Conservation (phyloP, 2,888 invertebrate genomes). For the Ommatoiulus sabulosus region DNA sequence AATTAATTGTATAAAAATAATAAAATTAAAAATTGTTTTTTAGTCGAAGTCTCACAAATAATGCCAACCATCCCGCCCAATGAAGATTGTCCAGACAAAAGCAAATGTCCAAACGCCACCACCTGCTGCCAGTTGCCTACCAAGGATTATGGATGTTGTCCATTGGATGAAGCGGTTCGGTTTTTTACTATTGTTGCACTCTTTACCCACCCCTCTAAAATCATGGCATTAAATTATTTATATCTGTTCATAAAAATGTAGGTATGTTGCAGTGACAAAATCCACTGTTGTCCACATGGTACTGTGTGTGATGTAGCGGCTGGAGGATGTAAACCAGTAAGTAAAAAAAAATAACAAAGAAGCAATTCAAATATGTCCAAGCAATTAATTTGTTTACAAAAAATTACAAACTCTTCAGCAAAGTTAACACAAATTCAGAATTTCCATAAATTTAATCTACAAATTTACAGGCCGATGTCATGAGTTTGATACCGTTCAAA, state of each 20-base stretch:
- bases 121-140: slow-evolving; percentile 53
- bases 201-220: background rate
- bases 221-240: background rate
- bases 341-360: slow-evolving; percentile 2
- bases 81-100: background rate
- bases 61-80: background rate
- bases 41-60: background rate
- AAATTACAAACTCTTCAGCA: no score
- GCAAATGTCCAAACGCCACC: slow-evolving; percentile 13
- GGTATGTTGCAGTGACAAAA: slow-evolving; percentile 45
- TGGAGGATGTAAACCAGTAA: slow-evolving; percentile 45
- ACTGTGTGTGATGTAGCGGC: slow-evolving; percentile 50
- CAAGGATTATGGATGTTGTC: slow-evolving; percentile 55
- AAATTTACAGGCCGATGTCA: no score
- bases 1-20: no score
- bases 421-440: no score
- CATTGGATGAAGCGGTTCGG: slow-evolving; percentile 49
- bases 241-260: background rate
- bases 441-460: no score
- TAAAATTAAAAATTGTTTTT: background rate
- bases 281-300: slow-evolving; percentile 54
- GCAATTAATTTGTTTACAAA: no score
- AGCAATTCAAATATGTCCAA: background rate
- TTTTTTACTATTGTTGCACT: background rate
- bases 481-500: no score